Conservation (phyloP, 1,140 invertebrate genomes). For the Heterodera schachtii region DNA sequence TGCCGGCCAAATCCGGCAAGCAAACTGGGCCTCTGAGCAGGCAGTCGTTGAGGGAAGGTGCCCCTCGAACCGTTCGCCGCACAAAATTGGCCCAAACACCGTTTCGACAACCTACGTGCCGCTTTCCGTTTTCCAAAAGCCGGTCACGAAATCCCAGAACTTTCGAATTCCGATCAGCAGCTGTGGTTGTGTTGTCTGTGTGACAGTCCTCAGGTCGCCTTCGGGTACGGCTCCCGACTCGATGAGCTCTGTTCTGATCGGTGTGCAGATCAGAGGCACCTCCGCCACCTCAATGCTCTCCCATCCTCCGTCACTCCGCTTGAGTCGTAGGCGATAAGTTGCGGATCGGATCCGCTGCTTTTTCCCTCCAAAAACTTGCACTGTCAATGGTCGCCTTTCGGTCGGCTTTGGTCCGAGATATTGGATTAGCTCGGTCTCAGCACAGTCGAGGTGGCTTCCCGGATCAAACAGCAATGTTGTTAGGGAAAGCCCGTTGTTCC, state of each 20-base stretch:
- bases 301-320: background rate
- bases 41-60: conserved; percentile 62
- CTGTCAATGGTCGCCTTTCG: background rate
- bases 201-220: background rate
- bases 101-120: background rate
- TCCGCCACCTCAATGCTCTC: background rate
- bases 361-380: background rate
- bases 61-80: conserved; percentile 13
- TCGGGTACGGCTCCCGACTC: background rate
- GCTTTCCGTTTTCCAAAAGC: background rate
- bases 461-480: background rate
- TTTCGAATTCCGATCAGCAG: conserved; percentile 1
- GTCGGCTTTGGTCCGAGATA: background rate
- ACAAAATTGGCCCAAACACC: background rate
- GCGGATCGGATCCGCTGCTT: too few species aligned
- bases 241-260: background rate
- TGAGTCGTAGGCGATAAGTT: background rate
- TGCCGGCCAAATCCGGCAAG: conserved; percentile 37
- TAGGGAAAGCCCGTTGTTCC: too few species aligned
- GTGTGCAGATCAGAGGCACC: background rate
- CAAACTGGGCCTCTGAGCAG: conserved; percentile 46
- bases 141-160: conserved; percentile 9
- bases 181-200: background rate
- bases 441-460: conserved; percentile 3
- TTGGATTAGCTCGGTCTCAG: background rate